A percentile compares a stretch with the other conserved stretches of the same genome.
Conservation (phyloP, 2,797 vertebrate genomes). For the Linurgus olivaceus region DNA sequence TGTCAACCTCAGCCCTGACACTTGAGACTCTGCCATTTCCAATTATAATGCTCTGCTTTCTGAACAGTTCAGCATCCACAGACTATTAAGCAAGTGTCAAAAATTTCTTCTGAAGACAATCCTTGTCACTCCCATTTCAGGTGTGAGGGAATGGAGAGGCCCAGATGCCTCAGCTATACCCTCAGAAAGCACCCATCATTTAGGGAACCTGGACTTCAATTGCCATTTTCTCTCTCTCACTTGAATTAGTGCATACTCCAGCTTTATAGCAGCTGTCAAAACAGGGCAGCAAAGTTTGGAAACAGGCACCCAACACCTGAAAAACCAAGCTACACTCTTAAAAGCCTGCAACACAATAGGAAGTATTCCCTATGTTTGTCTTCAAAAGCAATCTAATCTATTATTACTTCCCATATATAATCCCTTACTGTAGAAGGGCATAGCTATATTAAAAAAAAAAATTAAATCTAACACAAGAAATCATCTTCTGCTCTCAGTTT, state of each 20-base stretch:
- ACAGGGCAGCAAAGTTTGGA: background rate
- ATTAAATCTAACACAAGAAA: background rate
- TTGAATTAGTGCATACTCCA: background rate
- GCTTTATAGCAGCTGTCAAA: background rate
- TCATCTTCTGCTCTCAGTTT: background rate
- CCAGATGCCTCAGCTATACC: background rate
- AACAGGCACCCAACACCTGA: background rate
- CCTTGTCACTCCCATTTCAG: background rate
- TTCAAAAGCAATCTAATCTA: background rate
- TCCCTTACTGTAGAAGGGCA: background rate
- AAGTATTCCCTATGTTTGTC: background rate
- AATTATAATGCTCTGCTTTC: constrained; percentile 16
- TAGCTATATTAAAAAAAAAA: background rate
- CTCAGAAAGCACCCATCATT: background rate
- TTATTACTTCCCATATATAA: background rate
- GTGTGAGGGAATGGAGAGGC: background rate
- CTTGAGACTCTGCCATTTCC: constrained; percentile 1
- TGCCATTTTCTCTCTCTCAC: background rate
- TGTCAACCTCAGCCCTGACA: background rate
- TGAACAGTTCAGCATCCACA: background rate
- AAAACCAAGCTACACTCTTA: background rate
- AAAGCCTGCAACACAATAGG: background rate
- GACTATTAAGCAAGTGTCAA: background rate
- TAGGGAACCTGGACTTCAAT: background rate
- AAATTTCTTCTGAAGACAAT: background rate